Conservation (phyloP, 2,113 vertebrate genomes). For the Heteronetta atricapilla region DNA sequence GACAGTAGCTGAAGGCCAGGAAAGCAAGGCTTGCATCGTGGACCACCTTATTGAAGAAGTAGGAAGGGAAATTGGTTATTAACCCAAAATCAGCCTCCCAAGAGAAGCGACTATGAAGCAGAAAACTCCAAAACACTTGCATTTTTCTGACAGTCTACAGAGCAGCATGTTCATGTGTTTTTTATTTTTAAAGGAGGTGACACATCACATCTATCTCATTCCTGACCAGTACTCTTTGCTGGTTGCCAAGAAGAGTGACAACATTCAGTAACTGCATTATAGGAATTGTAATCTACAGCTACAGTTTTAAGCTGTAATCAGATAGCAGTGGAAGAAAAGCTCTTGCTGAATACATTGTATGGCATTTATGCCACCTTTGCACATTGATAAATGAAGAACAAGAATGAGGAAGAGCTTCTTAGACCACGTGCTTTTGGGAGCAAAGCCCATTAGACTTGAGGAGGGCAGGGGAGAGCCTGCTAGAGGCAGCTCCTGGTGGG, state of each 20-base stretch:
- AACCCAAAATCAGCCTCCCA: neutral
- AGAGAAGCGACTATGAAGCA: neutral
- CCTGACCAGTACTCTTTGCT: neutral
- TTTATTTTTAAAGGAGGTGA: neutral
- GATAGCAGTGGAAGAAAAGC: neutral
- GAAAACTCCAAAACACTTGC: neutral
- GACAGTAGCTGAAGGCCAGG: slow-evolving; percentile 63
- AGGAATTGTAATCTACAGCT: neutral
- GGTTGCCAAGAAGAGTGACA: neutral
- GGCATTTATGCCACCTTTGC: neutral
- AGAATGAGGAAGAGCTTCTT: neutral
- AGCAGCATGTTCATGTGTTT: fast-evolving
- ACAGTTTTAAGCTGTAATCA: neutral
- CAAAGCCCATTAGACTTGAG: neutral
- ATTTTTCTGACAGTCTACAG: neutral
- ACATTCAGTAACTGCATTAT: neutral
- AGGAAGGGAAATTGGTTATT: slow-evolving; percentile 59
- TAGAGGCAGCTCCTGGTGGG: neutral
- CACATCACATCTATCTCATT: neutral
- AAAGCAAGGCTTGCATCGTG: slow-evolving; percentile 52
- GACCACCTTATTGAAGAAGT: slow-evolving; percentile 61
- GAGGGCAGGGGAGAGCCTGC: neutral
- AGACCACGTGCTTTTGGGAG: neutral
- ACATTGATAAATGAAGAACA: neutral
- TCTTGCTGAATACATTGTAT: neutral